Evolutionary conservation across 2,113 vertebrate genomes (phyloP).

Genomic region (Phyllostomus discolor): DNA sequence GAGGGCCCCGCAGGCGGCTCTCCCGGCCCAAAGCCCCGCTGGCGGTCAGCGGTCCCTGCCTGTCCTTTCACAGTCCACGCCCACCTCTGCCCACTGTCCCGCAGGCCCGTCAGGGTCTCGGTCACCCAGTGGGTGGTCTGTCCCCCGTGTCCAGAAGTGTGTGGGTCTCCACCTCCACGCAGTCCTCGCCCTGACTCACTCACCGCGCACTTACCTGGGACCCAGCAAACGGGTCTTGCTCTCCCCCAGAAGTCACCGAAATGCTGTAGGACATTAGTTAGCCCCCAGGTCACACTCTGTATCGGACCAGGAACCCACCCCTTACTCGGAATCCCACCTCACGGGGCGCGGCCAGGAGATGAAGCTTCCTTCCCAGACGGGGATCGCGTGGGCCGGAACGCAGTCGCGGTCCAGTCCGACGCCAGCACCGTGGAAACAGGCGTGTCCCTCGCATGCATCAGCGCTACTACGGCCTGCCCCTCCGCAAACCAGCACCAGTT

Average conservation of each 20-base stretch:
- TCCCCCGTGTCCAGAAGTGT: fast-evolving
- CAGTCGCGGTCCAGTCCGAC: fast-evolving
- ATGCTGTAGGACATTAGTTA: background rate
- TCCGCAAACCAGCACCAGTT: background rate
- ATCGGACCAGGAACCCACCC: background rate
- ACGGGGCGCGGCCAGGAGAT: fast-evolving
- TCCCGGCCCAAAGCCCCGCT: background rate
- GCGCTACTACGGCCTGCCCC: background rate
- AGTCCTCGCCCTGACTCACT: background rate
- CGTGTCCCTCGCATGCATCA: background rate
- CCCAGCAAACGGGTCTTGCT: background rate
- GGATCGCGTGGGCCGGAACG: fast-evolving
- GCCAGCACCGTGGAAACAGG: background rate
- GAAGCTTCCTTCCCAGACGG: background rate
- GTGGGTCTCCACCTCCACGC: fast-evolving
- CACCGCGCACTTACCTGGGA: background rate
- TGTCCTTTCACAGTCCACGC: fast-evolving
- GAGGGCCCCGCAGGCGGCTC: background rate
- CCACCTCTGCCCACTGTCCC: background rate
- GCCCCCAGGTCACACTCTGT: background rate
- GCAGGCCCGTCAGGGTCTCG: fast-evolving
- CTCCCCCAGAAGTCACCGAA: background rate
- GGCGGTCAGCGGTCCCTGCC: fast-evolving
- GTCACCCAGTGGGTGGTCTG: fast-evolving
- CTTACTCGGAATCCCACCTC: background rate